Conservation (phyloP, 2,113 vertebrate genomes). For the Sorex araneus region DNA sequence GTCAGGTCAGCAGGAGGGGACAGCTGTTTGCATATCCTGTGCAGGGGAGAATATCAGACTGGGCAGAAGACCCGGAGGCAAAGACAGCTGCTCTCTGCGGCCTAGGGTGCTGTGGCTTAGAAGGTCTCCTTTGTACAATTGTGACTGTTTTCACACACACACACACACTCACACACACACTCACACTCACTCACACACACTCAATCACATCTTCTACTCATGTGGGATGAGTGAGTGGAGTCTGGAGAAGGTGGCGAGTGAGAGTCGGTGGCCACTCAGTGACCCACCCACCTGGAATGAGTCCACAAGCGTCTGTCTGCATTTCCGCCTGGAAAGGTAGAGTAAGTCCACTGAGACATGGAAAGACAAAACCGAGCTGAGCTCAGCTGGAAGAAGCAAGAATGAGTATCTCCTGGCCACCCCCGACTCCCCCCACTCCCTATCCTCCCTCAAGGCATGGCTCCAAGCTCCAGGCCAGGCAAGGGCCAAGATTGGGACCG, state of each 20-base stretch:
- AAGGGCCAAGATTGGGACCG: background rate
- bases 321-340: background rate
- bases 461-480: background rate
- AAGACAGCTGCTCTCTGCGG: background rate
- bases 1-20: fast-evolving
- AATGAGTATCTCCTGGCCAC: background rate
- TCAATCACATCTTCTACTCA: background rate
- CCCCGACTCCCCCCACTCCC: background rate
- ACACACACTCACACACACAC: background rate
- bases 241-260: constrained; percentile 5
- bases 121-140: background rate
- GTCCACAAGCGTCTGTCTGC: background rate
- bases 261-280: background rate
- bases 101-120: background rate
- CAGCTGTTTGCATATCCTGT: background rate
- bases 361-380: background rate
- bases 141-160: background rate
- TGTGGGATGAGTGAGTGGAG: background rate
- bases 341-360: background rate
- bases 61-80: background rate
- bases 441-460: background rate
- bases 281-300: background rate
- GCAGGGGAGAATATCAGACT: background rate
- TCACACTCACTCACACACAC: background rate
- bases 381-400: background rate